Percentiles rank a stretch among this genome's conserved stretches.
These are phyloP conservation scores for Andricus grossulariae DNA, from an alignment of 1,140 invertebrate species.

Conservation along the genomic window DNA sequence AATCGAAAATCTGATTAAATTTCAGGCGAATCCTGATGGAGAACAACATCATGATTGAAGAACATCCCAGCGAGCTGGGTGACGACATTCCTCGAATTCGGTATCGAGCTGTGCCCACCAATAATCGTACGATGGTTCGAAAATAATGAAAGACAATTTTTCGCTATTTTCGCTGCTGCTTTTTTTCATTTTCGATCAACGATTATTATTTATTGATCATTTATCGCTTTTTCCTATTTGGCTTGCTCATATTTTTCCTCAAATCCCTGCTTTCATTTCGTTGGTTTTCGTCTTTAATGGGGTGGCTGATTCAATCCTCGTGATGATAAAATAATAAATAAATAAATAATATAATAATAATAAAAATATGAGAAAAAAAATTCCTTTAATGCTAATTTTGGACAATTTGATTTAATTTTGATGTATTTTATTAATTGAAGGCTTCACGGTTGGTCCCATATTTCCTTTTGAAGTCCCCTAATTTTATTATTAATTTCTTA, in stretches of 20 bases:
- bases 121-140: constrained; percentile 73
- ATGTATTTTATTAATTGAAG: too few species aligned
- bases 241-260: constrained; percentile 32
- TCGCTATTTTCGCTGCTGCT: constrained; percentile 46
- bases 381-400: too few species aligned
- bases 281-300: constrained; percentile 33
- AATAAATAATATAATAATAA: too few species aligned
- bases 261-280: background rate
- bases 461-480: too few species aligned
- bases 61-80: constrained; percentile 63
- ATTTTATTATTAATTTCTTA: too few species aligned
- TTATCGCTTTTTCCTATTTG: constrained; percentile 19
- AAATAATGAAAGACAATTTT: constrained; percentile 54
- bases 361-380: too few species aligned
- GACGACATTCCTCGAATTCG: constrained; percentile 69
- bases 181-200: constrained; percentile 12
- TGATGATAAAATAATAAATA: constrained; percentile 13
- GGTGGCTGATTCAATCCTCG: too few species aligned
- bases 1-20: constrained; percentile 44
- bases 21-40: constrained; percentile 69
- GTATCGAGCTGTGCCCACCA: constrained; percentile 63
- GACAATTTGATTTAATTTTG: too few species aligned
- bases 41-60: constrained; percentile 70
- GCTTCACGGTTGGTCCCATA: too few species aligned
- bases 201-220: too few species aligned